Percentiles rank a stretch among this genome's conserved stretches.
phyloP scores from a whole-genome alignment of 1,140 invertebrate genomes.

The Bursaphelenchus mucronatus region DNA sequence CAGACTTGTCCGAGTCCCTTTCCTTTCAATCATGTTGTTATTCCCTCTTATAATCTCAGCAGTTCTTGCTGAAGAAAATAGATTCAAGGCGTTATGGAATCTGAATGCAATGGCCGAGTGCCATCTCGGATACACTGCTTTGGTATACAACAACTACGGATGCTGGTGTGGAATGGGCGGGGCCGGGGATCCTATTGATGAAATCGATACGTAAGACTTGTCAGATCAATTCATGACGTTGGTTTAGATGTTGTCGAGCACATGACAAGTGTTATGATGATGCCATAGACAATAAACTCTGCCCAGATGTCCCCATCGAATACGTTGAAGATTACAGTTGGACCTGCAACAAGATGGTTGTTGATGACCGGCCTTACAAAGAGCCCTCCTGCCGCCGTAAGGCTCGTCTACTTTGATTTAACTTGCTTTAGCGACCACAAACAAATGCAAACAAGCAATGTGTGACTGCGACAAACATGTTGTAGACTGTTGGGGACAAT shows the following conservation, averaged over 20 bases:
- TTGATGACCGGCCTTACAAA: background rate
- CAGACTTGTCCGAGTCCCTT: no score
- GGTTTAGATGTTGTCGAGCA: slow-evolving; percentile 19
- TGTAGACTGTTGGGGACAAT: slow-evolving; percentile 29
- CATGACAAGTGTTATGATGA: slow-evolving; percentile 27
- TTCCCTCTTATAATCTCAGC: no score
- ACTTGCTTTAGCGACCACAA: background rate
- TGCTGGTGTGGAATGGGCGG: slow-evolving; percentile 30
- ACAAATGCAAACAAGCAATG: slow-evolving; percentile 22
- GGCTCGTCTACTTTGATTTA: background rate
- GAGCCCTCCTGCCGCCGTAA: slow-evolving; percentile 10
- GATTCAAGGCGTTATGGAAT: slow-evolving; percentile 27
- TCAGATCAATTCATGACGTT: background rate
- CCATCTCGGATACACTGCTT: slow-evolving; percentile 23
- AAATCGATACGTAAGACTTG: slow-evolving; percentile 19
- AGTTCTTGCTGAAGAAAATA: background rate
- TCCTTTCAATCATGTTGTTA: no score
- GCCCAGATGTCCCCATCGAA: slow-evolving; percentile 15
- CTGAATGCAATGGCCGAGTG: slow-evolving; percentile 27
- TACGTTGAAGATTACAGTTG: slow-evolving; percentile 31
- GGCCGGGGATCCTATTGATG: slow-evolving; percentile 17
- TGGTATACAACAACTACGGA: slow-evolving; percentile 27
- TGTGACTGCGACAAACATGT: slow-evolving; percentile 24
- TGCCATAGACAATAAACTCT: slow-evolving; percentile 6
- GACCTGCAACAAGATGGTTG: background rate